A percentile compares a stretch with the other conserved stretches of the same genome.
phyloP scores from a whole-genome alignment of 2,797 vertebrate genomes.

The Pteropus rufus region DNA sequence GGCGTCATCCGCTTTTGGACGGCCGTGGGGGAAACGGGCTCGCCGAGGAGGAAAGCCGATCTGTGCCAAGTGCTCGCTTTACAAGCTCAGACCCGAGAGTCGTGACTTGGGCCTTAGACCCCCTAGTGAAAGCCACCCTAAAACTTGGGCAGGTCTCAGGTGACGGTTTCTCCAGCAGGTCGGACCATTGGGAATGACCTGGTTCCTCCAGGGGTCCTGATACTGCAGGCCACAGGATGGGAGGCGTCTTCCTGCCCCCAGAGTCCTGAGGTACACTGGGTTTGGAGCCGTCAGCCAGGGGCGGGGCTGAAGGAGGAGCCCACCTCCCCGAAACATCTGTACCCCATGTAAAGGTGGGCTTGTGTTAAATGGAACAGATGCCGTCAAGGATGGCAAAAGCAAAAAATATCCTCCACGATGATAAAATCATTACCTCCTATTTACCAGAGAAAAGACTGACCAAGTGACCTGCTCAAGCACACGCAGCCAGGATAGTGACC shows the following conservation, averaged over 20 bases:
- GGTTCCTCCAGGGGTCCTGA: background rate
- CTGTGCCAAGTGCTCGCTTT: background rate
- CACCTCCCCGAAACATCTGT: background rate
- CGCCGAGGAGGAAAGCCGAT: background rate
- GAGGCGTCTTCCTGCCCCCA: background rate
- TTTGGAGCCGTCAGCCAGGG: too few relatives aligned
- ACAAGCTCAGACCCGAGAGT: background rate
- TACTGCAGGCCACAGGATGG: too few relatives aligned
- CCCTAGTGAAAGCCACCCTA: rapidly evolving
- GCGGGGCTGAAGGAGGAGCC: rapidly evolving
- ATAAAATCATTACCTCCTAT: background rate
- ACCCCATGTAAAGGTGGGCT: rapidly evolving
- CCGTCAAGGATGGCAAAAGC: background rate
- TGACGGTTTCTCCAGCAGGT: background rate
- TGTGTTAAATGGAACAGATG: background rate
- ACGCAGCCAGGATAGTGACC: background rate
- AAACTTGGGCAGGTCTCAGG: too few relatives aligned
- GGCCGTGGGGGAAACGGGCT: too few relatives aligned
- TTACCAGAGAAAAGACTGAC: background rate
- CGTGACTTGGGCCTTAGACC: background rate
- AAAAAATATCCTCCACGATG: background rate
- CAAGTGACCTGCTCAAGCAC: background rate
- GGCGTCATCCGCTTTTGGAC: rapidly evolving
- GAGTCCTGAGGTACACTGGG: rapidly evolving
- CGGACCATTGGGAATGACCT: rapidly evolving